Base-by-base conservation (phyloP, 2,888 invertebrate genomes). In the Dynastes tityus region DNA sequence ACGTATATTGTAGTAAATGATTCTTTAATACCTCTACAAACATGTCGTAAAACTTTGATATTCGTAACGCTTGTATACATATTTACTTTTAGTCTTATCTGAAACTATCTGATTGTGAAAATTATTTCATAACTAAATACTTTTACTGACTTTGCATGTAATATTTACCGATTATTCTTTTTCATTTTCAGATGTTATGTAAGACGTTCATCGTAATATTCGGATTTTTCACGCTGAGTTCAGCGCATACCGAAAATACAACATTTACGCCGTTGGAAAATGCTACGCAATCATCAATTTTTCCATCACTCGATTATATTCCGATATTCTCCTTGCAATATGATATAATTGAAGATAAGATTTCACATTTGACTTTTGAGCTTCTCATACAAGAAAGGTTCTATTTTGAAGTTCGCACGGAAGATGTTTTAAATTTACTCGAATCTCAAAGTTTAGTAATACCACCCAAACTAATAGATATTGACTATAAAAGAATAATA, bases 321-420 rank as follows among this genome's bases (percentile, higher is more conserved):
- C 76, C 76, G 3, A 55, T 76, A 27, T 76, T 58, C 55, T 37
- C 76, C 3, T 8, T 76, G 11, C 53, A 76, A n/a, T 76, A 67
- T 13, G 40, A 65, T 16, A 55, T 76, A 55, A 45, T 45, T n/a
- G 53, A 53, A 51, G 53, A 73, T 1, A 73, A 53, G n/a, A 51
- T 63, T 5, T 29, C 63, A 8, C 27, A 73, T 16, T 29, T 78
- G 29, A 64, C 61, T 4, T 49, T 51, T n/a, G 49, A 63, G 32
- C 37, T 73, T 11, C 29, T 78, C 2, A 73, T 53, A 22, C 49
- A 51, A 8, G 49, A 61, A 9, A 22, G 3, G 11, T 37, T 32
- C 11, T 49, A 73, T 51, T 51, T 22, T n/a, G 9, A 45, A 27
- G 40, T 78, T 40, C 27, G 9, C 13, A 49, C 78, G 1, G 32